Base-by-base conservation (phyloP, 2,797 vertebrate genomes). In the Schizopygopsis pylzovi region DNA sequence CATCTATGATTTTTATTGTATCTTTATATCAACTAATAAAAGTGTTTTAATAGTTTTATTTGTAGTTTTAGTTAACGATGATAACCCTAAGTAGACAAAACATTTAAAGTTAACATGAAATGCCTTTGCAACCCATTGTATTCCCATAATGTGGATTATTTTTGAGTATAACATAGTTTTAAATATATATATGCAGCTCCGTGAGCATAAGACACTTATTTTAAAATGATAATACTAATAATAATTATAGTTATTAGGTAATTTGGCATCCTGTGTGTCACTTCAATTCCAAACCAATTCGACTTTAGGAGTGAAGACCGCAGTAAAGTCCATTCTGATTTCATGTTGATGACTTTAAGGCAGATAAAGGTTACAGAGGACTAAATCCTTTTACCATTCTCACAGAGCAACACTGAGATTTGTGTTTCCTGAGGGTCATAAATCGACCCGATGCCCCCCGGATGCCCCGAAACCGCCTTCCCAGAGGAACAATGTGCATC, bases 391-490 rank as follows among this genome's bases (percentile, higher is more conserved):
- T 13, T 33, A 5, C 28, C 78, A 47, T 79, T 33, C 45, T 45
- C 78, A 65, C 16, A 45, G 59, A 65, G 59, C 63, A 47, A 79
- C 78, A 79, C 28, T 65, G 15, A 81, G 79, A 81, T 81, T 81
- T 81, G 79, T 81, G 79, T 81, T 68, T 81, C 79, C 65, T 68
- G 22, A n/a, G 20, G 45, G 18, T 81, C 79, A 81, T 81, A 81
- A 81, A 81, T 81, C 33, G 45, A 5, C 25, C 4, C 41, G 9
- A 22, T 67, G 59, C 41, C 61, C 79, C 61, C 63, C 45, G 12
- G 45, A 70, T 33, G 25, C 61, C 12, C 45, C 68, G 43, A 81
- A 54, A 20, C 43, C 63, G 0, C 45, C 18, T 82, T 82, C 73
- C 81, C n/a, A 82, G 70, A 52, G 76, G 63, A 85, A 82, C 68